phyloP scores from a whole-genome alignment of 2,113 vertebrate species.

The Todiramphus saurophagus region DNA sequence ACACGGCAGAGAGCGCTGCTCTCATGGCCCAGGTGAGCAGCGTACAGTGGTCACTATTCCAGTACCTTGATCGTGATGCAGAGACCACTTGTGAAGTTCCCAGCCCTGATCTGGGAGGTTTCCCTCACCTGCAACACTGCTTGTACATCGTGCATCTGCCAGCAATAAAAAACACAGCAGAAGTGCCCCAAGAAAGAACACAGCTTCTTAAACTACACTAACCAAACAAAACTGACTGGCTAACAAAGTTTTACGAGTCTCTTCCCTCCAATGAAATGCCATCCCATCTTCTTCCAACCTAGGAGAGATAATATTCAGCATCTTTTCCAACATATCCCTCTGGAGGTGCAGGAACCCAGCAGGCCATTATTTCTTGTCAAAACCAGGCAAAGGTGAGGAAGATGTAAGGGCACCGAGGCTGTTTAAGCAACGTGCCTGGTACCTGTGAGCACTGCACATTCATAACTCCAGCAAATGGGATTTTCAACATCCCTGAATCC shows the following conservation, averaged over 20 bases:
- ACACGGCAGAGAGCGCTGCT: not conserved
- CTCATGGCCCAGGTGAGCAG: not conserved
- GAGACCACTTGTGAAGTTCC: not conserved
- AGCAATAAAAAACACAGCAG: not conserved
- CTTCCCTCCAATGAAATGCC: not conserved
- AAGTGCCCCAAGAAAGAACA: not conserved
- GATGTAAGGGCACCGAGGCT: not conserved
- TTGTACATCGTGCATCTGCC: rapidly evolving
- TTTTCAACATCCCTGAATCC: not conserved
- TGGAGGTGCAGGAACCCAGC: not conserved
- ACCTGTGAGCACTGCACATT: not conserved
- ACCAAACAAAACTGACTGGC: not conserved
- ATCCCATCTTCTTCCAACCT: not conserved
- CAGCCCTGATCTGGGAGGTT: not conserved
- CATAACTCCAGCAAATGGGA: not conserved
- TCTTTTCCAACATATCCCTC: not conserved
- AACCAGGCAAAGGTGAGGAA: not conserved
- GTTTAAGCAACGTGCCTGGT: not conserved
- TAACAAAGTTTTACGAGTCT: not conserved
- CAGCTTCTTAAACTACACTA: not conserved
- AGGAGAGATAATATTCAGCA: rapidly evolving
- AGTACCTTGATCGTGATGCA: rapidly evolving
- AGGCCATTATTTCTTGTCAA: not conserved
- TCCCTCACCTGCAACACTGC: not conserved
- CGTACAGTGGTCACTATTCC: rapidly evolving